Evolutionary conservation across 2,113 vertebrate species (phyloP), one percentile per base, ranked within the genome.

Genomic region (Pedionomus torquatus): DNA sequence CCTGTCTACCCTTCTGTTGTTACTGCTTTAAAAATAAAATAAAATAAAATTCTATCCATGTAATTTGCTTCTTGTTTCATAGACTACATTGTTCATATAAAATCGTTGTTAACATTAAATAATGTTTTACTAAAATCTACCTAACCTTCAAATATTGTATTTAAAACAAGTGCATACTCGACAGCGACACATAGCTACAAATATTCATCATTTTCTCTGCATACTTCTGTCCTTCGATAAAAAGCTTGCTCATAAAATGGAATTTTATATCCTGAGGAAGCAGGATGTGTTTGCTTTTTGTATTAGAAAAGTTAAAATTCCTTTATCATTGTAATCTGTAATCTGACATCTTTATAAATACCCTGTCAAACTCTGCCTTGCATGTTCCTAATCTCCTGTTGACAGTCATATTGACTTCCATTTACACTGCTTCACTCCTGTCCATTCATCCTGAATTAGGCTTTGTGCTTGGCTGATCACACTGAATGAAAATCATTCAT

Each of bases 331-430:
- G 2, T 70, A 85, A 69, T 91, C 78, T 79, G 23, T 74, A 80
- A 88, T 86, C 75, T 88, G 79, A 83, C 7, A 11, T 64, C 44
- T 13, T 83, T 87, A 87, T 63, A 91, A 84, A 95, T 69, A n/a
- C 28, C 35, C 16, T 75, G 65, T 66, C 91, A 65, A 28, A 44
- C n/a, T 83, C 52, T 61, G 61, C 66, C 10, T 0, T 58, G 75
- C 90, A 54, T 74, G 19, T 83, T 80, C 75, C 71, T 94, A 84
- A 87, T 96, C 79, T 94, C 72, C 57, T 93, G 49, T 49, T 83
- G 78, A 80, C 68, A 85, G 70, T 46, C 71, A 17, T 39, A 95
- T 58, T 91, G 66, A 35, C 87, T 93, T 80, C 85, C 54, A 88
- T 57, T 86, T 95, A 16, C 51, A 49, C 17, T 16, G 49, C 70